Evolutionary conservation across 2,888 invertebrate species (phyloP).

Genomic region (Xiphydria camelus): DNA sequence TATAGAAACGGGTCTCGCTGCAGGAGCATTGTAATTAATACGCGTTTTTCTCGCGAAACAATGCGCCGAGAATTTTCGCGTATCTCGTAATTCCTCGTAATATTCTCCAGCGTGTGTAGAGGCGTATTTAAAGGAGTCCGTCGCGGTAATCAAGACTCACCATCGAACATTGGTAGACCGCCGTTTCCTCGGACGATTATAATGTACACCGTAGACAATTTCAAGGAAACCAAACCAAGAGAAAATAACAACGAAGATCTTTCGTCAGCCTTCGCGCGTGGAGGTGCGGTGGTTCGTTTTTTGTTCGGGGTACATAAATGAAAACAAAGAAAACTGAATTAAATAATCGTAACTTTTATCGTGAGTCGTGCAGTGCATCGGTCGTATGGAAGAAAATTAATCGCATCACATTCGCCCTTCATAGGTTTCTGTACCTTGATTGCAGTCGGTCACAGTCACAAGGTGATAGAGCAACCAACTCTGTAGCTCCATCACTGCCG

Average conservation of each 20-base stretch:
- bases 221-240: not conserved
- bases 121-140: no score
- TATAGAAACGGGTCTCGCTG: no score
- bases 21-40: no score
- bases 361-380: not conserved
- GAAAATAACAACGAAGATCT: not conserved
- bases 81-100: no score
- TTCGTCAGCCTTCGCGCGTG: no score
- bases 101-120: no score
- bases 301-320: not conserved
- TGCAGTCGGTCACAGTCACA: conserved; percentile 56
- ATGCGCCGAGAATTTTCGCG: no score
- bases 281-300: no score
- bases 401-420: not conserved
- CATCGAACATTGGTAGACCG: conserved; percentile 51
- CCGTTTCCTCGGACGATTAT: conserved; percentile 45
- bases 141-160: conserved; percentile 40
- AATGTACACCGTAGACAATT: conserved; percentile 45
- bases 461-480: conserved; percentile 57
- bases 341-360: no score
- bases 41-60: no score
- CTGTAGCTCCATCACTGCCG: conserved; percentile 55
- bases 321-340: no score
- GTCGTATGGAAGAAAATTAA: conserved; percentile 1
- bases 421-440: conserved; percentile 46